Base-by-base conservation (phyloP, 2,113 vertebrate species). In the Grallaria varia region DNA sequence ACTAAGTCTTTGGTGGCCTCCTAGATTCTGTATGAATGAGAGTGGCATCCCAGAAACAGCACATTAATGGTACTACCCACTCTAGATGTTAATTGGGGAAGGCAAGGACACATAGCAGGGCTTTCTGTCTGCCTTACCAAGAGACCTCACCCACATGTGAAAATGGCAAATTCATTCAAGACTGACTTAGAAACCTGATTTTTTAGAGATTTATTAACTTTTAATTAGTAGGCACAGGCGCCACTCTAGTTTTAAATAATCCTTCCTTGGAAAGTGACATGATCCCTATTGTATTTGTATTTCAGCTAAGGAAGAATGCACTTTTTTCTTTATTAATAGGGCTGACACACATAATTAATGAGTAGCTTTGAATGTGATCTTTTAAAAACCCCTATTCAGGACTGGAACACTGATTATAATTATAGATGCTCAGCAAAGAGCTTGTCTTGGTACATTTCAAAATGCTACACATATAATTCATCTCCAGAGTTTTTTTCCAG, bases 291-390 rank as follows among this genome's bases (percentile, higher is more conserved):
- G 79, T 42, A 74, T 45, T 90, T 86, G 69, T 24, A 59, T 52
- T 91, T 56, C 24, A 15, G 60, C 37, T 58, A 84, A 82, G 49
- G 27, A 79, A 89, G 49, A 84, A 89, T 9, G n/a, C 4, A 30
- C 30, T 79, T 94, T 47, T 69, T 58, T 28, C 59, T 81, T 81
- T 88, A 77, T 77, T 89, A 76, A 89, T 64, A 89, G n/a, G 31
- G 33, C 14, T 89, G 89, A 89, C 74, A 63, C 40, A 72, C 66
- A 66, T 56, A 96, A 95, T 45, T 96, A 96, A 95, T 82, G 40
- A 96, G 81, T 50, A 91, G 62, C 45, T 94, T 33, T 75, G 49
- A 64, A 91, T 21, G 12, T 35, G 60, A 93, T 68, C 73, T 42
- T 86, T 89, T 75, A 84, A 95, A 95, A 87, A 66, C 66, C 58